Evolutionary conservation across 2,113 vertebrate genomes (phyloP).

Genomic region (Corvus cornix): DNA sequence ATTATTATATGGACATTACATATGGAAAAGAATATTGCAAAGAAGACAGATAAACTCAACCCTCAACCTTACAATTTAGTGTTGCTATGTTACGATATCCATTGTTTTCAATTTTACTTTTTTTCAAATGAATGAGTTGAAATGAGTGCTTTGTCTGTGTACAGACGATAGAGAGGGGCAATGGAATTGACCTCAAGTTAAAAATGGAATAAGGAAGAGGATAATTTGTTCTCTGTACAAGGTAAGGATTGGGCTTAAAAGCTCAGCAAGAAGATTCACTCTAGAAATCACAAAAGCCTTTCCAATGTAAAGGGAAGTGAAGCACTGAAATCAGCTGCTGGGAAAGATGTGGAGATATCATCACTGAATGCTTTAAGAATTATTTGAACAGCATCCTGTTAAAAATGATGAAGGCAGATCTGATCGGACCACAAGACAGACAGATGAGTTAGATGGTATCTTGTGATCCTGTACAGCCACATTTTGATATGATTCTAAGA

Average conservation of each 20-base stretch:
- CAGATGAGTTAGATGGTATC: not conserved
- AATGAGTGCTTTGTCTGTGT: not conserved
- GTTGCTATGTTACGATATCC: not conserved
- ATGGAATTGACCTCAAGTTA: not conserved
- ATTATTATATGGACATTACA: not conserved
- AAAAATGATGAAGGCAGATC: not conserved
- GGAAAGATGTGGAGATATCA: not conserved
- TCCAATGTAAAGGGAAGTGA: not conserved
- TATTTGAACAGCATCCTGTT: not conserved
- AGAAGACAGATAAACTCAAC: not conserved
- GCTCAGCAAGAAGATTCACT: not conserved
- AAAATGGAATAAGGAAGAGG: not conserved
- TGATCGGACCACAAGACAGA: not conserved
- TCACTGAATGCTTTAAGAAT: not conserved
- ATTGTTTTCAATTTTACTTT: not conserved
- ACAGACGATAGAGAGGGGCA: not conserved
- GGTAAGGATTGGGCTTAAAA: not conserved
- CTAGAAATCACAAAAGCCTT: not conserved
- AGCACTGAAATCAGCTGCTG: not conserved
- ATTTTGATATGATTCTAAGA: not conserved
- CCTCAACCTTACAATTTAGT: not conserved
- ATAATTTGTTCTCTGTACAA: not conserved
- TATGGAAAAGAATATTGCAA: not conserved
- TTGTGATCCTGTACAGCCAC: not conserved
- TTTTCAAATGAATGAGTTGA: not conserved